phyloP scores from a whole-genome alignment of 2,797 vertebrate species.

The Ctenopoma kingsleyae region DNA sequence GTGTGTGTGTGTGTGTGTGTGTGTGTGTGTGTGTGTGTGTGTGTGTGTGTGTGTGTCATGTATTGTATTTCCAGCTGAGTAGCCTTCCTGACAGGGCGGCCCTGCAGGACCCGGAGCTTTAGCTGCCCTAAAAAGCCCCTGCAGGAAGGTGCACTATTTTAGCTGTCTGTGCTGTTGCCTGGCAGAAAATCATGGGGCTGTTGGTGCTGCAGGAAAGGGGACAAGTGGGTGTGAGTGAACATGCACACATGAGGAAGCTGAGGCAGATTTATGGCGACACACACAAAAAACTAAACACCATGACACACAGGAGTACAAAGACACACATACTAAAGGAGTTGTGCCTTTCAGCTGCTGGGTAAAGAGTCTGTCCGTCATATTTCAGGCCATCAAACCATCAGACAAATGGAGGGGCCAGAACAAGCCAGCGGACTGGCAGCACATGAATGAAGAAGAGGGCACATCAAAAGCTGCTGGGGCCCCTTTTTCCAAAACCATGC shows the following conservation, averaged over 20 bases:
- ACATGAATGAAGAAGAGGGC: conserved; percentile 67
- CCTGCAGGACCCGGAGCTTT: conserved; percentile 63
- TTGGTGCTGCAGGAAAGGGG: conserved; percentile 19
- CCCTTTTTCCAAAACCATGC: conserved; percentile 50
- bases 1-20: not conserved
- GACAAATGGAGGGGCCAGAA: conserved; percentile 43
- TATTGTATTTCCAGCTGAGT: conserved; percentile 71
- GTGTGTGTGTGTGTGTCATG: conserved; percentile 48
- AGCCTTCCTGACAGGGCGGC: conserved; percentile 70
- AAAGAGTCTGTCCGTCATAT: conserved; percentile 53
- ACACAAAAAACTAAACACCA: conserved; percentile 31
- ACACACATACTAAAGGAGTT: conserved; percentile 2
- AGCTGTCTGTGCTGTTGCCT: conserved; percentile 40
- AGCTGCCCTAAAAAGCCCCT: conserved; percentile 65
- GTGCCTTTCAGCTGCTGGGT: conserved; percentile 31
- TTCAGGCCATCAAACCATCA: conserved; percentile 56
- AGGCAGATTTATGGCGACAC: conserved; percentile 17
- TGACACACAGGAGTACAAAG: conserved; percentile 4
- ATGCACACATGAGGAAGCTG: conserved; percentile 19
- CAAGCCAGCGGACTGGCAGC: conserved; percentile 64
- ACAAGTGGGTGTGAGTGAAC: conserved; percentile 36
- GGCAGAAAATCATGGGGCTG: conserved; percentile 37
- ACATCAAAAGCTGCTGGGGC: conserved; percentile 70
- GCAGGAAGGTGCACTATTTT: conserved; percentile 38
- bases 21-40: conserved; percentile 6